These are phyloP conservation scores for Microchrysa polita DNA, from an alignment of 2,888 invertebrate species.

Conservation along the genomic window DNA sequence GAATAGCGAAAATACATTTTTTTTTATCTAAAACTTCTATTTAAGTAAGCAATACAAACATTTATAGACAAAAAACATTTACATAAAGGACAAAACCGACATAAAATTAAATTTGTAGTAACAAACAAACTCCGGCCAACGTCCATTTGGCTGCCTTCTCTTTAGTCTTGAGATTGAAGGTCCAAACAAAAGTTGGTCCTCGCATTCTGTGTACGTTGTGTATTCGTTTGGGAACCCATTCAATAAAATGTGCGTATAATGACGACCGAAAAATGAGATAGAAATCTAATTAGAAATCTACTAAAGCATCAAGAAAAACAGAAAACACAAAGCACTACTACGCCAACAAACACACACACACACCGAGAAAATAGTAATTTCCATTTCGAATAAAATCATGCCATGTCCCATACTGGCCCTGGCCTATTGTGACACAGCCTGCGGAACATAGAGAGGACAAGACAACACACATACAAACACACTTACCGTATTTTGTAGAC, in stretches of 20 bases:
- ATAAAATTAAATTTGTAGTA: slow-evolving; percentile 77
- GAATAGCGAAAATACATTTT: no score
- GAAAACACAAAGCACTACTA: no score
- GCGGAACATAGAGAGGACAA: no score
- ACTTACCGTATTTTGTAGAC: slow-evolving; percentile 85
- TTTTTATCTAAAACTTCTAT: no score
- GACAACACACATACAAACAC: no score
- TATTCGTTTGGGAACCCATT: slow-evolving; percentile 14
- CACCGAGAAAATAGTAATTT: slow-evolving; percentile 4
- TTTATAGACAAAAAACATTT: no score
- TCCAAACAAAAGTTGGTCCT: slow-evolving; percentile 94
- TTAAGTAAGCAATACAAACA: no score
- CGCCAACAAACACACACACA: background rate
- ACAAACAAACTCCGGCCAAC: slow-evolving; percentile 87
- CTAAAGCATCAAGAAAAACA: background rate
- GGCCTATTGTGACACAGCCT: background rate
- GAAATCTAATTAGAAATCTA: slow-evolving; percentile 1
- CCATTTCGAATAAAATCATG: slow-evolving; percentile 15
- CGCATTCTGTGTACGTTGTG: slow-evolving; percentile 74
- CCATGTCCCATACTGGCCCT: background rate
- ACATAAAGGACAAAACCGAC: background rate
- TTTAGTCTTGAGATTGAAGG: slow-evolving; percentile 89
- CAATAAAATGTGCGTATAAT: background rate
- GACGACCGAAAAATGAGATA: background rate
- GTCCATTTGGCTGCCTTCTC: slow-evolving; percentile 91